Conservation (phyloP, 1,140 invertebrate species). For the Cyrtorhinus lividipennis region DNA sequence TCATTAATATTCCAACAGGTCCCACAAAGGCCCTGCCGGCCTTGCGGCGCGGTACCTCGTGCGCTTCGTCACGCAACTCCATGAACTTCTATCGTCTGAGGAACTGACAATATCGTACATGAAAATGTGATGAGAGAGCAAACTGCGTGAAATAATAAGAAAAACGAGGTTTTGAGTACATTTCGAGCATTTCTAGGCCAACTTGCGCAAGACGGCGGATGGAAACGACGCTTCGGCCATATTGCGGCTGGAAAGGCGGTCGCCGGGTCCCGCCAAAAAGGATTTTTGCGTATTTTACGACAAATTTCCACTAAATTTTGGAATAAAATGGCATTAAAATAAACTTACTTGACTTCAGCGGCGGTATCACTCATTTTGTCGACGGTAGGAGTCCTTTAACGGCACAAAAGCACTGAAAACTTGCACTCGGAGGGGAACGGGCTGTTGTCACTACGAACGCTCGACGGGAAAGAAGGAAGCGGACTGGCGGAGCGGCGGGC, state of each 20-base stretch:
- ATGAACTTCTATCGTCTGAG: too few species aligned
- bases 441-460: neutral
- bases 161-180: neutral
- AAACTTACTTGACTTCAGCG: slow-evolving; percentile 23
- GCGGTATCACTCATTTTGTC: slow-evolving; percentile 21
- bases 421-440: neutral
- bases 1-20: neutral
- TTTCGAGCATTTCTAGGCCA: too few species aligned
- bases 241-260: slow-evolving; percentile 13
- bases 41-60: neutral
- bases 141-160: neutral
- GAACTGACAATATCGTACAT: too few species aligned
- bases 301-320: neutral
- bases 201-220: too few species aligned
- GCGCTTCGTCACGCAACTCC: too few species aligned
- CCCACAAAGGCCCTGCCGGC: neutral
- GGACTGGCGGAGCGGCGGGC: neutral
- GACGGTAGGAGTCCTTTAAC: neutral
- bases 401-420: neutral
- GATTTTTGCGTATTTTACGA: neutral
- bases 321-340: neutral
- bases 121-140: too few species aligned
- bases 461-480: slow-evolving; percentile 21
- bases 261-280: slow-evolving; percentile 20
- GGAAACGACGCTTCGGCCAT: slow-evolving; percentile 20